These are phyloP conservation scores for Erpornis zantholeuca DNA, from an alignment of 2,113 vertebrate species.

Conservation along the genomic window DNA sequence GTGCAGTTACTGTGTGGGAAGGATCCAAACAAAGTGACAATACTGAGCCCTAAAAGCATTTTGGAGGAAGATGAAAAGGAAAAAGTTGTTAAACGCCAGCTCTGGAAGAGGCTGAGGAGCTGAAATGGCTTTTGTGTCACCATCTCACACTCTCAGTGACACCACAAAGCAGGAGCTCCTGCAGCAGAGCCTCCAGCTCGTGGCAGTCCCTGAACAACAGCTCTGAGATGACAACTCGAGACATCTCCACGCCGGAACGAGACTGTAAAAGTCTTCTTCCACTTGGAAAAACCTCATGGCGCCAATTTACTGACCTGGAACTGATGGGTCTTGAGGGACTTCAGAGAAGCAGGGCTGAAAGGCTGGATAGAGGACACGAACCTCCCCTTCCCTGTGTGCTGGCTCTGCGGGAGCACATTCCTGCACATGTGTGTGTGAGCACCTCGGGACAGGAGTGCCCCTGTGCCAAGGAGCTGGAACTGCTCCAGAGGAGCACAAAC, in stretches of 20 bases:
- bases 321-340: neutral
- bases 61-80: neutral
- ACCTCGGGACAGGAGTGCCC: neutral
- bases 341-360: neutral
- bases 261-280: neutral
- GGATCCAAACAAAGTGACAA: neutral
- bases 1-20: neutral
- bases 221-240: neutral
- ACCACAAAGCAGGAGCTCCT: neutral
- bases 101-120: neutral
- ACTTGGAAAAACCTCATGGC: neutral
- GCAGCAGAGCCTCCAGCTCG: neutral
- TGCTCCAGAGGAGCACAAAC: neutral
- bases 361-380: rapidly evolving
- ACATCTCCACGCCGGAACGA: neutral
- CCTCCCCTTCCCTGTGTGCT: neutral
- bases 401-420: neutral
- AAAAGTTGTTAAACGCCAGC: neutral
- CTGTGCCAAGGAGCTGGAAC: neutral
- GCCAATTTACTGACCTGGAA: neutral
- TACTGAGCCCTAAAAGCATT: neutral
- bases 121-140: neutral
- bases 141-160: neutral
- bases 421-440: neutral
- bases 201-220: neutral